Percentiles rank a stretch among this genome's conserved stretches.
These are phyloP conservation scores for Tholera decimalis DNA, from an alignment of 2,888 invertebrate genomes.

Conservation along the genomic window DNA sequence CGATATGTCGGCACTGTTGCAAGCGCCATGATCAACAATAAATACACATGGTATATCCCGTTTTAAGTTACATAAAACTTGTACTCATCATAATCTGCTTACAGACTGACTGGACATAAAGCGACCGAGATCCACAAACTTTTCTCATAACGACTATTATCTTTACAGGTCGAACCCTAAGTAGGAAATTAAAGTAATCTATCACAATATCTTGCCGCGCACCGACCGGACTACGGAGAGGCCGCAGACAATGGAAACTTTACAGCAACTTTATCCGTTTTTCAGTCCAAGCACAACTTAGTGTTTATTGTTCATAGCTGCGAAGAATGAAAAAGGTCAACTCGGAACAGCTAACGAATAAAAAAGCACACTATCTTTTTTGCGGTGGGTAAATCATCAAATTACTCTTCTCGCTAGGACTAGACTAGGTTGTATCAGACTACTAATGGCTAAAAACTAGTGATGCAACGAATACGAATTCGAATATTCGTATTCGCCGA, in stretches of 20 bases:
- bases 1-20: too few species aligned
- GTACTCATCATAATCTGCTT: too few species aligned
- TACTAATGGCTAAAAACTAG: too few species aligned
- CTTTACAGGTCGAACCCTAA: slow-evolving; percentile 12
- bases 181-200: slow-evolving; percentile 48
- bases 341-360: slow-evolving; percentile 2
- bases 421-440: too few species aligned
- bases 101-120: not conserved
- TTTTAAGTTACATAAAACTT: too few species aligned
- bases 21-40: too few species aligned
- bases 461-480: too few species aligned
- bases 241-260: slow-evolving; percentile 39
- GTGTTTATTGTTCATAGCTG: slow-evolving; percentile 6
- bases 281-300: slow-evolving; percentile 33
- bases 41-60: too few species aligned
- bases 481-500: too few species aligned
- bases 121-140: slow-evolving; percentile 6
- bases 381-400: too few species aligned
- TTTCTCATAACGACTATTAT: slow-evolving; percentile 24
- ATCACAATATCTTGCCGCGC: slow-evolving; percentile 36
- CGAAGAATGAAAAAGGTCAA: slow-evolving; percentile 30
- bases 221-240: slow-evolving; percentile 4
- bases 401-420: too few species aligned
- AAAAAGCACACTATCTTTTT: not conserved
- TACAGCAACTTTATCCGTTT: slow-evolving; percentile 30